phyloP scores from a whole-genome alignment of 1,140 invertebrate genomes.

The Luehdorfia chinensis region DNA sequence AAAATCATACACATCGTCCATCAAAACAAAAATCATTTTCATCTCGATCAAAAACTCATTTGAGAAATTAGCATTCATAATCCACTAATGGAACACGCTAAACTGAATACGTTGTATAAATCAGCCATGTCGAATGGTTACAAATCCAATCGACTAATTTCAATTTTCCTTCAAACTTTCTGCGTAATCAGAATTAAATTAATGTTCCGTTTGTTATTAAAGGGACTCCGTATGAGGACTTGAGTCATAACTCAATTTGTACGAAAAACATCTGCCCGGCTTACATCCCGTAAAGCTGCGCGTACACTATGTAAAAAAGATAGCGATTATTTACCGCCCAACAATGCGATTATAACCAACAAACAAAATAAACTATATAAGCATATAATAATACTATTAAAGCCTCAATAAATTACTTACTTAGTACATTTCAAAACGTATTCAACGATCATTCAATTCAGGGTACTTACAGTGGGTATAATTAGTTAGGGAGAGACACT shows the following conservation, averaged over 20 bases:
- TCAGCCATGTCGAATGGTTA: slow-evolving; percentile 4
- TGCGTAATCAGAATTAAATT: slow-evolving; percentile 24
- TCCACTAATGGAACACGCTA: slow-evolving; percentile 7
- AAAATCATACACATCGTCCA: slow-evolving; percentile 6
- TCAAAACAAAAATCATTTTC: slow-evolving; percentile 3
- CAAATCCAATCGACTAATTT: slow-evolving; percentile 12
- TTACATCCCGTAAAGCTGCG: slow-evolving; percentile 33
- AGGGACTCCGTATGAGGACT: slow-evolving; percentile 30
- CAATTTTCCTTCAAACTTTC: neutral
- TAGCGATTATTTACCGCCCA: slow-evolving; percentile 3
- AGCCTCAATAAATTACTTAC: too few relatives aligned
- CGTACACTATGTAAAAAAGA: slow-evolving; percentile 17
- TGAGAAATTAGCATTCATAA: slow-evolving; percentile 15
- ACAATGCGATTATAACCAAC: too few relatives aligned
- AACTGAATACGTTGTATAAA: slow-evolving; percentile 12
- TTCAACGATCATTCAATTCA: too few relatives aligned
- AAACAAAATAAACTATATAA: too few relatives aligned
- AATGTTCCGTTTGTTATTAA: slow-evolving; percentile 21
- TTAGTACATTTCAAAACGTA: too few relatives aligned
- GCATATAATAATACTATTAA: too few relatives aligned
- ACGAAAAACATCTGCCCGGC: slow-evolving; percentile 42
- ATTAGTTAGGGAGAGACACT: too few relatives aligned
- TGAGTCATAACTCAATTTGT: slow-evolving; percentile 48
- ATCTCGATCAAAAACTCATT: slow-evolving; percentile 11
- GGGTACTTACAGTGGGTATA: too few relatives aligned